Percentiles rank a stretch among this genome's conserved stretches.
Evolutionary conservation across 1,140 invertebrate species (phyloP).

Genomic region (Himalopsyche phryganea): DNA sequence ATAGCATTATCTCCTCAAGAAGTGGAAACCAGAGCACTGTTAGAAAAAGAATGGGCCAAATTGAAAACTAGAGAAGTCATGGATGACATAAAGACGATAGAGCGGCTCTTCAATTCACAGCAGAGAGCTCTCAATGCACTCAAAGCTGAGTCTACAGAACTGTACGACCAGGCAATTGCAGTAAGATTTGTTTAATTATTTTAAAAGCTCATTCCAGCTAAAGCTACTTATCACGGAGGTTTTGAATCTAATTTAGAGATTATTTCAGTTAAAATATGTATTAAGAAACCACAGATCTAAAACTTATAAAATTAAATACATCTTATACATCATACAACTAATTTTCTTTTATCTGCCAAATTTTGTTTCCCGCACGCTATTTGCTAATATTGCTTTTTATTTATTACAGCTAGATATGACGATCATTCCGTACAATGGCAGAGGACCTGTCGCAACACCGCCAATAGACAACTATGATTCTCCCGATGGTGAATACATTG

Average conservation of each 20-base stretch:
- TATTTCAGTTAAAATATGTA: too few relatives aligned
- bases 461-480: conserved; percentile 71
- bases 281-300: too few relatives aligned
- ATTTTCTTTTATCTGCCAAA: too few relatives aligned
- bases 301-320: too few relatives aligned
- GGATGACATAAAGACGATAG: conserved; percentile 62
- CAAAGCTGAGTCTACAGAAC: conserved; percentile 70
- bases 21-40: conserved; percentile 52
- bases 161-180: conserved; percentile 79
- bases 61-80: conserved; percentile 65
- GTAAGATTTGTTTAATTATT: too few relatives aligned
- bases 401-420: conserved; percentile 62
- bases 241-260: too few relatives aligned
- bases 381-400: too few relatives aligned
- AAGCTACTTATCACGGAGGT: too few relatives aligned
- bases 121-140: conserved; percentile 74
- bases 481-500: conserved; percentile 83
- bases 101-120: conserved; percentile 65
- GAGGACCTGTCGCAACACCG: conserved; percentile 74
- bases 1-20: conserved; percentile 47
- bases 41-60: conserved; percentile 69
- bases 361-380: too few relatives aligned
- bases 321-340: too few relatives aligned
- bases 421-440: conserved; percentile 62
- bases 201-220: too few relatives aligned